phyloP scores from a whole-genome alignment of 1,140 invertebrate genomes.

The Tribolium castaneum region DNA sequence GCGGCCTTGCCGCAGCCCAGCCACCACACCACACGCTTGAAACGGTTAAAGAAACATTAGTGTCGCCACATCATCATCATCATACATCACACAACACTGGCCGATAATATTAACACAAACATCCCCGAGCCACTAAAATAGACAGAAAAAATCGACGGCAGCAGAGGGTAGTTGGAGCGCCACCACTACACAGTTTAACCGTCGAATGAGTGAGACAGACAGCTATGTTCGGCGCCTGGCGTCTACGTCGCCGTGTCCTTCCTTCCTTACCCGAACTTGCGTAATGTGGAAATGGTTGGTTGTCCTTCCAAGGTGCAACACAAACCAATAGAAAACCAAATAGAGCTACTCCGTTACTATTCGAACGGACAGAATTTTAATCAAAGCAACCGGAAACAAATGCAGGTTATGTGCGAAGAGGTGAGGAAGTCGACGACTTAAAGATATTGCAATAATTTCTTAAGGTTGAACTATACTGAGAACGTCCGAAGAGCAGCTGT shows the following conservation, averaged over 20 bases:
- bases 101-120: not conserved
- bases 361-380: not conserved
- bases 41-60: conserved; percentile 53
- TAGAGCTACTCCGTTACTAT: not conserved
- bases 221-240: conserved; percentile 45
- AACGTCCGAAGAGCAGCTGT: too few relatives aligned
- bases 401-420: too few relatives aligned
- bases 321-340: not conserved
- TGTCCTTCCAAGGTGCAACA: conserved; percentile 15
- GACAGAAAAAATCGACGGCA: not conserved
- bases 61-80: conserved; percentile 54
- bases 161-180: not conserved
- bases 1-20: conserved; percentile 57
- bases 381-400: too few relatives aligned
- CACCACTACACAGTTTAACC: conserved; percentile 37
- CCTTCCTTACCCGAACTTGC: conserved; percentile 19
- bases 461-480: too few relatives aligned
- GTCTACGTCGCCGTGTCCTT: conserved; percentile 43
- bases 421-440: too few relatives aligned
- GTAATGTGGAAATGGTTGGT: conserved; percentile 19
- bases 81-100: conserved; percentile 50
- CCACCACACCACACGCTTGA: conserved; percentile 61
- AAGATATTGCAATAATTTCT: too few relatives aligned
- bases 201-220: conserved; percentile 46
- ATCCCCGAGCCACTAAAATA: not conserved